phyloP scores from a whole-genome alignment of 2,113 vertebrate species.

The Chloebia gouldiae region DNA sequence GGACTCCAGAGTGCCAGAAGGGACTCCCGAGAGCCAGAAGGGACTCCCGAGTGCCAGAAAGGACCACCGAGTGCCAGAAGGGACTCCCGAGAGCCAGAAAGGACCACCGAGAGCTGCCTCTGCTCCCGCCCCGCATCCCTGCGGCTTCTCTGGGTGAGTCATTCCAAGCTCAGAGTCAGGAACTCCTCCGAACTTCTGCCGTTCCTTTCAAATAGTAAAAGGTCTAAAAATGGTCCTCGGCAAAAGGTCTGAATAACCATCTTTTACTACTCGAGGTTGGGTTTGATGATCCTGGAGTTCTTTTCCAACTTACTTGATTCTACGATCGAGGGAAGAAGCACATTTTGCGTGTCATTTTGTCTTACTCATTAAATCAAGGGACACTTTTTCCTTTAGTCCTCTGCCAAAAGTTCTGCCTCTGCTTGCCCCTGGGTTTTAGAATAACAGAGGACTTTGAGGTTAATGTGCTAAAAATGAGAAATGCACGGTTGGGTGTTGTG shows the following conservation, averaged over 20 bases:
- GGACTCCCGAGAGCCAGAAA: not conserved
- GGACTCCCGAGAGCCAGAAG: not conserved
- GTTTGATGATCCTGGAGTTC: not conserved
- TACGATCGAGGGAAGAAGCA: not conserved
- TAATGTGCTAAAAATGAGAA: rapidly evolving
- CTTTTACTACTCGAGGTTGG: rapidly evolving
- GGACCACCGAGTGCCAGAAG: not conserved
- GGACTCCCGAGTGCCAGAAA: too few species aligned
- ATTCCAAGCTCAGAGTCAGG: rapidly evolving
- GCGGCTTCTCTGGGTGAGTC: not conserved
- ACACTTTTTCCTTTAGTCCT: not conserved
- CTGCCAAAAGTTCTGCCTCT: rapidly evolving
- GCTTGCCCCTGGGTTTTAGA: not conserved
- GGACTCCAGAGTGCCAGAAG: not conserved
- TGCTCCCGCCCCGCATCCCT: not conserved
- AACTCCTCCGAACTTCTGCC: not conserved
- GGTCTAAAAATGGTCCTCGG: not conserved
- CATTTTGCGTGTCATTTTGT: not conserved
- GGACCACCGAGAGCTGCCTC: not conserved
- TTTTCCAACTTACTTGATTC: not conserved
- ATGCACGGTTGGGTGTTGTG: rapidly evolving
- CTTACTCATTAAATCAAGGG: not conserved
- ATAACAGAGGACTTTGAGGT: not conserved
- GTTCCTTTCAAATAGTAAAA: rapidly evolving
- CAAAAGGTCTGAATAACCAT: rapidly evolving